These are phyloP conservation scores for Rhynchomys soricoides DNA, from an alignment of 2,113 vertebrate genomes.

Conservation along the genomic window DNA sequence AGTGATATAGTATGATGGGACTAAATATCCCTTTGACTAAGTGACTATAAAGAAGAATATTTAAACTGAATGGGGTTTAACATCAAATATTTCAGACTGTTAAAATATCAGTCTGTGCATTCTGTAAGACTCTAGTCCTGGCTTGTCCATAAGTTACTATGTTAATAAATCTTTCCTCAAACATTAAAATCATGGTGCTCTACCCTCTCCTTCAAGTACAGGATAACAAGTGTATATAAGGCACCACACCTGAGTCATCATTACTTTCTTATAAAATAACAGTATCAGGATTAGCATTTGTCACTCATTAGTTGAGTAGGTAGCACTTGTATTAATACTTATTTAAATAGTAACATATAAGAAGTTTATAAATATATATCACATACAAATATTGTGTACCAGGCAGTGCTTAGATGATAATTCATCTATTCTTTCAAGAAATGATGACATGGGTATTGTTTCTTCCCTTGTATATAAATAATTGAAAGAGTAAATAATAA, in stretches of 20 bases:
- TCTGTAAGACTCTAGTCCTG: neutral
- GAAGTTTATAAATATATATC: neutral
- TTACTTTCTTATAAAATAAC: neutral
- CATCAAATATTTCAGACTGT: neutral
- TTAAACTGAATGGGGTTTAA: neutral
- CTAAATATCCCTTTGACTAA: neutral
- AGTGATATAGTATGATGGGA: neutral
- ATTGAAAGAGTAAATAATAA: neutral
- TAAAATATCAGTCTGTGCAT: neutral
- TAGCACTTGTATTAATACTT: neutral
- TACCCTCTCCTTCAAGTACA: neutral
- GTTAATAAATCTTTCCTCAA: neutral
- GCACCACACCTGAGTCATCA: neutral
- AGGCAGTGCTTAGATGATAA: neutral
- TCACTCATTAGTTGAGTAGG: neutral
- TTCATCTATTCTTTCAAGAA: neutral
- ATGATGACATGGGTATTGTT: neutral
- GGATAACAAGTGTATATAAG: neutral
- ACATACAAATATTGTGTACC: neutral
- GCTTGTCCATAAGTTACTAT: neutral
- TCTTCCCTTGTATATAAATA: neutral
- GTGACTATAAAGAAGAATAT: neutral
- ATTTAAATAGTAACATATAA: neutral
- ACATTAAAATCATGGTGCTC: neutral
- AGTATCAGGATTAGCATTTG: neutral